Conservation (phyloP, 2,888 invertebrate species). For the Orthosia gracilis region DNA sequence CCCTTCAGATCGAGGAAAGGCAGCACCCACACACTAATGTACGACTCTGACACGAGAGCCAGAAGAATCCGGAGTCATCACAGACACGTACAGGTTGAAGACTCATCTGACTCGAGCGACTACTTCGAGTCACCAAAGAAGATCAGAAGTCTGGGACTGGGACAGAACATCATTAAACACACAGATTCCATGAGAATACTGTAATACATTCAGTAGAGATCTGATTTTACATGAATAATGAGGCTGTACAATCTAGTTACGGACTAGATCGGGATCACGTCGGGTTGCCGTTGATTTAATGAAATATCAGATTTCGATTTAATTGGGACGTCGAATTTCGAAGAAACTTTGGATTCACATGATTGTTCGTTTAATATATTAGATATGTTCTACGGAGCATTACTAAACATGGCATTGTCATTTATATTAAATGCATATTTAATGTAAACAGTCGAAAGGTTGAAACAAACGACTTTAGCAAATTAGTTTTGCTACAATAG, state of each 20-base stretch:
- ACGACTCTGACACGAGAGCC: slow-evolving; percentile 86
- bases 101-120: slow-evolving; percentile 87
- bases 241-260: slow-evolving; percentile 82
- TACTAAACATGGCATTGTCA: slow-evolving; percentile 21
- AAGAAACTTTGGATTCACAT: slow-evolving; percentile 16
- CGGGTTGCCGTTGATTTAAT: slow-evolving; percentile 52
- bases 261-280: slow-evolving; percentile 72
- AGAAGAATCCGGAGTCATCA: slow-evolving; percentile 79
- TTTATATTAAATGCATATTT: slow-evolving; percentile 19
- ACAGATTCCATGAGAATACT: slow-evolving; percentile 88
- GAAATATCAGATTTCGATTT: slow-evolving; percentile 42
- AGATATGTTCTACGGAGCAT: not conserved
- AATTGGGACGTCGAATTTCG: slow-evolving; percentile 32
- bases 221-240: slow-evolving; percentile 72
- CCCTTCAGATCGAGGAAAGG: slow-evolving; percentile 82
- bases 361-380: slow-evolving; percentile 26
- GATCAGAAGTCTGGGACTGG: slow-evolving; percentile 80
- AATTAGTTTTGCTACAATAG: slow-evolving; percentile 45
- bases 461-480: slow-evolving; percentile 37
- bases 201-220: slow-evolving; percentile 72
- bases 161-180: slow-evolving; percentile 85
- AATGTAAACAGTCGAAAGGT: slow-evolving; percentile 18
- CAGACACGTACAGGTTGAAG: slow-evolving; percentile 78
- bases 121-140: slow-evolving; percentile 79
- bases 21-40: slow-evolving; percentile 81